Evolutionary conservation across 2,888 invertebrate species (phyloP).

Genomic region (Aporophyla nigra): DNA sequence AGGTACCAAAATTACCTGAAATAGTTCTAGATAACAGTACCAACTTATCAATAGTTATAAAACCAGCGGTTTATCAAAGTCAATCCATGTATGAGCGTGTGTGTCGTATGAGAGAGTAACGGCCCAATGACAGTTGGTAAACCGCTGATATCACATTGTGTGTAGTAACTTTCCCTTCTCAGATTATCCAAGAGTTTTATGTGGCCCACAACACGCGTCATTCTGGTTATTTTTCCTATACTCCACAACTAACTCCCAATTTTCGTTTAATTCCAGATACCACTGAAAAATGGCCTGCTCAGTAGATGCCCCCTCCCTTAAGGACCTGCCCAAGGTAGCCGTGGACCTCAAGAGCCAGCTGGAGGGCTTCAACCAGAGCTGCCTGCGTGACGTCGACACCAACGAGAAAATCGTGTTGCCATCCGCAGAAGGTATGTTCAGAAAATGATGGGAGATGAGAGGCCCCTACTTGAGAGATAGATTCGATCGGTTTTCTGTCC

Average conservation of each 20-base stretch:
- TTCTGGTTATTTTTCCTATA: background rate
- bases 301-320: constrained; percentile 94
- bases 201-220: background rate
- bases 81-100: background rate
- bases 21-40: constrained; percentile 16
- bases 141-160: constrained; percentile 16
- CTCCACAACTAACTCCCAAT: constrained; percentile 10
- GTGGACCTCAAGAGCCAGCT: constrained; percentile 97
- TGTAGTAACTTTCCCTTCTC: constrained; percentile 12
- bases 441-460: background rate
- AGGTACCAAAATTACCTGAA: background rate
- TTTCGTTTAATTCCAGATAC: constrained; percentile 68
- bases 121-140: background rate
- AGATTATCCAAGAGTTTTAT: background rate
- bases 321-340: constrained; percentile 97
- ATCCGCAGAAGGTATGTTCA: constrained; percentile 95
- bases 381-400: constrained; percentile 97
- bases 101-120: background rate
- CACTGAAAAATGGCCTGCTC: constrained; percentile 90
- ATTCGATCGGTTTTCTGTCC: background rate
- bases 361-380: constrained; percentile 96
- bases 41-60: background rate
- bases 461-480: no score
- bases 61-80: constrained; percentile 1
- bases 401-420: constrained; percentile 98